Percentiles rank a stretch among this genome's conserved stretches.
Conservation (phyloP, 2,888 invertebrate genomes). For the Agrilus biguttatus region DNA sequence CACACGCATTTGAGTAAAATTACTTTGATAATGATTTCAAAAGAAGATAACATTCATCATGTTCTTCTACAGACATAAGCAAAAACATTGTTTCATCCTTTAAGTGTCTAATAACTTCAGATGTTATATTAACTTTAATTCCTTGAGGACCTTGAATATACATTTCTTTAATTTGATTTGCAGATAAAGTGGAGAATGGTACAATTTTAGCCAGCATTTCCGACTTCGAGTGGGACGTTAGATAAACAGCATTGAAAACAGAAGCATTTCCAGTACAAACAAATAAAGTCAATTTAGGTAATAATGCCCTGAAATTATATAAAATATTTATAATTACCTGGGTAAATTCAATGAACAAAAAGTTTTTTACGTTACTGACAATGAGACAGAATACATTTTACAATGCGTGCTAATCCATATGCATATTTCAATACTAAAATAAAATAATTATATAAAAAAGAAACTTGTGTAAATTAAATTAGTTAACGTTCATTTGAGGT, state of each 20-base stretch:
- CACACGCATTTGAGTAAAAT: neutral
- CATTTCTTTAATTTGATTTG: slow-evolving; percentile 37
- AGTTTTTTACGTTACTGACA: too few species aligned
- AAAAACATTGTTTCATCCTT: slow-evolving; percentile 61
- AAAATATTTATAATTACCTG: too few species aligned
- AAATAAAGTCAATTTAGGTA: slow-evolving; percentile 72
- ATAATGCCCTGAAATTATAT: slow-evolving; percentile 38
- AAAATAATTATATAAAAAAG: too few species aligned
- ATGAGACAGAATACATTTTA: too few species aligned
- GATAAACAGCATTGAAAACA: slow-evolving; percentile 68
- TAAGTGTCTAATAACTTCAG: slow-evolving; percentile 72
- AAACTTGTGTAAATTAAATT: too few species aligned
- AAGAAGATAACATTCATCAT: slow-evolving; percentile 29
- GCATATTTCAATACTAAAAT: too few species aligned
- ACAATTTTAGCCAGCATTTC: slow-evolving; percentile 55
- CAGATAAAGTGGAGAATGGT: slow-evolving; percentile 36
- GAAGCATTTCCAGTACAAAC: slow-evolving; percentile 53
- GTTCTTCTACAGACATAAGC: slow-evolving; percentile 26
- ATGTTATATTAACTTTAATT: slow-evolving; percentile 69
- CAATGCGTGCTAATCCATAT: too few species aligned
- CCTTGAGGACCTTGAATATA: slow-evolving; percentile 72
- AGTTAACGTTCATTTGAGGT: too few species aligned
- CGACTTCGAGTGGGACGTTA: slow-evolving; percentile 48
- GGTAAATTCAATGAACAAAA: too few species aligned
- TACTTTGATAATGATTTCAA: slow-evolving; percentile 27